Conservation (phyloP, 2,113 vertebrate species). For the Psittacus erithacus region DNA sequence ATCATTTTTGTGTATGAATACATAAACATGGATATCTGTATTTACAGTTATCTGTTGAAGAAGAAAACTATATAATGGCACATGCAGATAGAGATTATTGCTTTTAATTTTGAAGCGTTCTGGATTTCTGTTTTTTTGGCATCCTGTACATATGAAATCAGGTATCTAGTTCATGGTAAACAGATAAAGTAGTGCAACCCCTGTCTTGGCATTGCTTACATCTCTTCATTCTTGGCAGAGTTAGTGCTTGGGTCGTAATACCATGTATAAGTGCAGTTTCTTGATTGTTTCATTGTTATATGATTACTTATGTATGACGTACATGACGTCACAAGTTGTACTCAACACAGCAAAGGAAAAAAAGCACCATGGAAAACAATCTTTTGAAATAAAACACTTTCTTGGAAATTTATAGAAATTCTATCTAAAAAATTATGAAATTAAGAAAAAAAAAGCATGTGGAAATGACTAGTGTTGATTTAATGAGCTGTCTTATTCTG, state of each 20-base stretch:
- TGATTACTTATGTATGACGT: accelerated
- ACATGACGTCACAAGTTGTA: accelerated
- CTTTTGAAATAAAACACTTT: neutral
- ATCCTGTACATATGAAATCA: neutral
- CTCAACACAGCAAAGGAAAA: accelerated
- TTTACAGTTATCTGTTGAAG: neutral
- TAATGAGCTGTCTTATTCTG: neutral
- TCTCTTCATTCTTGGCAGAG: neutral
- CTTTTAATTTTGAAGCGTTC: neutral
- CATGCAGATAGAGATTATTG: neutral
- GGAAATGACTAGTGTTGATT: neutral
- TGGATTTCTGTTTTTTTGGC: neutral
- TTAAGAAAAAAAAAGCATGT: neutral
- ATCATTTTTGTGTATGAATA: neutral
- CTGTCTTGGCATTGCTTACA: accelerated
- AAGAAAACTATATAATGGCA: neutral
- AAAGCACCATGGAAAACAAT: neutral
- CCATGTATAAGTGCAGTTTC: neutral
- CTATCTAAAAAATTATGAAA: accelerated
- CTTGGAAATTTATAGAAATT: neutral
- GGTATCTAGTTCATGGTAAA: neutral
- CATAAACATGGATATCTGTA: neutral
- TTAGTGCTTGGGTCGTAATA: neutral
- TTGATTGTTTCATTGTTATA: neutral
- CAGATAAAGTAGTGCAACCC: neutral